Evolutionary conservation across 2,113 vertebrate species (phyloP), one percentile per base, ranked within the genome.

Genomic region (Tichodroma muraria): DNA sequence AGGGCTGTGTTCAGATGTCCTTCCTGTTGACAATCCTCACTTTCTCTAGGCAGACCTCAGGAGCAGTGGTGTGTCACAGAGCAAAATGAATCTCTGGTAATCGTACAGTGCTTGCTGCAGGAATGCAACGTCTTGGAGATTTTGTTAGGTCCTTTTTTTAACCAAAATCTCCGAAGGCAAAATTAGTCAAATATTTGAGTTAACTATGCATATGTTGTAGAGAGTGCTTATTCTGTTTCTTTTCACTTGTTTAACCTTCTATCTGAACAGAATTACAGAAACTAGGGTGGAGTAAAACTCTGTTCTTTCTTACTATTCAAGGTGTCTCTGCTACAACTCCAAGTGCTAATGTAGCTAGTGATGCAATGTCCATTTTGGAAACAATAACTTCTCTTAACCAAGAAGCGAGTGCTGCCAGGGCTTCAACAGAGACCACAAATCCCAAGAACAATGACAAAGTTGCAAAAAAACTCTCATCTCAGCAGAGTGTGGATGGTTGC

Each of bases 331-430:
- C 95, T 83, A 64, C 96, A 52, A 69, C 98, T 59, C 97, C 98
- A 52, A 95, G 95, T 85, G 93, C 98, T 38, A 97, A 96, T 1
- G 95, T 98, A 54, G 97, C 98, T 95, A 98, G 89, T 16, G 97
- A 99, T 78, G 99, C 98, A 64, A 98, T 99, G 98, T 99, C 99
- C 60, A 99, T 99, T 96, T 97, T 99, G 95, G 99, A 99, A 94
- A 99, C 98, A 33, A 99, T 99, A 76, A 98, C 98, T 19, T 98
- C 98, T 80, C 98, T 99, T 53, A 99, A 99, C 95, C 99, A 99
- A 97, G 99, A 99, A 97, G 99, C 99, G 8, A 99, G 95, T 44
- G 98, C 98, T 54, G 98, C 98, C 69, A 96, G 98, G 82, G 97
- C 98, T 90, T 98, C 98, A 4, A 96, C 95, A 52, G 98, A 98